These are phyloP conservation scores for Rhyacichthys aspro DNA, from an alignment of 2,797 vertebrate species.

Conservation along the genomic window DNA sequence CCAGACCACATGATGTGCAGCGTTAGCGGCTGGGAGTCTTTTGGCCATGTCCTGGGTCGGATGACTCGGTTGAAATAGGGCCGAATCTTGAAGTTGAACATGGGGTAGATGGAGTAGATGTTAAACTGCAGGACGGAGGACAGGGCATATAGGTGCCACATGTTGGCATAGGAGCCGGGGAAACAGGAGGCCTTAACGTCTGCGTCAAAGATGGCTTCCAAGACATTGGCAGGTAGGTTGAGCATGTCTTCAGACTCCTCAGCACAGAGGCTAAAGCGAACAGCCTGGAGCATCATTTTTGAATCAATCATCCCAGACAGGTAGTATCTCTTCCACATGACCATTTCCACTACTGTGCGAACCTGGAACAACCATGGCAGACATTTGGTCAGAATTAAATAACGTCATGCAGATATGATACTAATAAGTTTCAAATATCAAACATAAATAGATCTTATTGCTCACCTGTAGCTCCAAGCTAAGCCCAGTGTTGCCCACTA, in stretches of 20 bases:
- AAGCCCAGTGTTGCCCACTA: conserved; percentile 86
- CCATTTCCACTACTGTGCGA: conserved; percentile 95
- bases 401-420: neutral
- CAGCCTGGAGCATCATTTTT: conserved; percentile 97
- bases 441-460: conserved; percentile 22
- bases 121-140: conserved; percentile 90
- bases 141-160: conserved; percentile 95
- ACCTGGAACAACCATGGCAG: conserved; percentile 73
- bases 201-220: conserved; percentile 95
- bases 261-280: conserved; percentile 89
- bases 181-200: conserved; percentile 96
- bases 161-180: conserved; percentile 91
- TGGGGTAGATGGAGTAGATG: conserved; percentile 95
- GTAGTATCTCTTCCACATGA: conserved; percentile 92
- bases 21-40: conserved; percentile 73
- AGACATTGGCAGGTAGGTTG: conserved; percentile 84
- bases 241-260: conserved; percentile 93
- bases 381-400: neutral
- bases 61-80: conserved; percentile 95
- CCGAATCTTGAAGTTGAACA: conserved; percentile 94
- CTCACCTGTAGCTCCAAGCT: conserved; percentile 93
- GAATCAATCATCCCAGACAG: conserved; percentile 96
- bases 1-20: conserved; percentile 98
- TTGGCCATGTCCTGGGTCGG: conserved; percentile 81
- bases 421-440: no score